Evolutionary conservation across 2,113 vertebrate genomes (phyloP).

Genomic region (Plectropomus leopardus): DNA sequence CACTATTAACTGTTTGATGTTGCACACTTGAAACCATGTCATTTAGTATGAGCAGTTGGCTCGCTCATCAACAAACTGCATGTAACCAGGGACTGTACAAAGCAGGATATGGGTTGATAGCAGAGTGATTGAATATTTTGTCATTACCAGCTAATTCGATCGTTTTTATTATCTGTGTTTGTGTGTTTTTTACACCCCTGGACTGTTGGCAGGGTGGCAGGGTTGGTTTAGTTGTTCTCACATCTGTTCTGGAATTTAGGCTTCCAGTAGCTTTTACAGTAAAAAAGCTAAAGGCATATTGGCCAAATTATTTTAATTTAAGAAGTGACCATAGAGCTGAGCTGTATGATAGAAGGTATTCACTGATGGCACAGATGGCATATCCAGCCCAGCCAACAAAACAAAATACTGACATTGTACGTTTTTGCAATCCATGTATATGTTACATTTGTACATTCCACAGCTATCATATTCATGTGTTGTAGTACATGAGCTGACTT

Average conservation of each 20-base stretch:
- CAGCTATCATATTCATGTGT: too few relatives aligned
- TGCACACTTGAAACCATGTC: not conserved
- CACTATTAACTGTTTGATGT: not conserved
- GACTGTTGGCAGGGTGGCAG: constrained; percentile 24
- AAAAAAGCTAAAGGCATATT: not conserved
- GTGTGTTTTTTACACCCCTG: constrained; percentile 9
- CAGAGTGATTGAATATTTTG: constrained; percentile 72
- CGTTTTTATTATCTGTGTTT: constrained; percentile 63
- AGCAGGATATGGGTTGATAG: constrained; percentile 51
- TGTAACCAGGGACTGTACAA: constrained; percentile 82
- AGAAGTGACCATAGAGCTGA: not conserved
- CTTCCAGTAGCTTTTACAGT: not conserved
- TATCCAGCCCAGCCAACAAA: too few relatives aligned
- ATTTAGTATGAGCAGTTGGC: not conserved
- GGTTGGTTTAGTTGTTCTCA: constrained; percentile 28
- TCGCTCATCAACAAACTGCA: constrained; percentile 1
- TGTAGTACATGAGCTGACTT: too few relatives aligned
- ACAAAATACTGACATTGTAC: too few relatives aligned
- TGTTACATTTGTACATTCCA: too few relatives aligned
- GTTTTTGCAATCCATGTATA: too few relatives aligned
- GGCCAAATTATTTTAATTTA: not conserved
- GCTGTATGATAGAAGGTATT: not conserved
- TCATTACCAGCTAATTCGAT: constrained; percentile 87
- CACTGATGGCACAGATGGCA: too few relatives aligned
- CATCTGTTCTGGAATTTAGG: constrained; percentile 10